These are phyloP conservation scores for Cosmia pyralina DNA, from an alignment of 2,888 invertebrate genomes.

Conservation along the genomic window DNA sequence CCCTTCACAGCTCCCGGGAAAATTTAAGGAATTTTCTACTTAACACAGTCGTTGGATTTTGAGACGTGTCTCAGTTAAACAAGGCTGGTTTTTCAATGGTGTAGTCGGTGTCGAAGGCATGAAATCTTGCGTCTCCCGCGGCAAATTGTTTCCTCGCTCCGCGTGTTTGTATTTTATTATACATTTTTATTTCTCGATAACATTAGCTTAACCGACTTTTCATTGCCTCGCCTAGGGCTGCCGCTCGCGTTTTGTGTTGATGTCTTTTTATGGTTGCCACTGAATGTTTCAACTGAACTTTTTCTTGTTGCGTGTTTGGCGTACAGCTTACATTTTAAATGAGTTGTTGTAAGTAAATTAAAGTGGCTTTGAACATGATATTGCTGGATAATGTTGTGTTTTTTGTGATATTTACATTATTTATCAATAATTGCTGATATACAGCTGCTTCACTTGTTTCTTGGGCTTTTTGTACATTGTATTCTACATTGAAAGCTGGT, in stretches of 20 bases:
- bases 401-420: constrained; percentile 16
- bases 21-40: constrained; percentile 88
- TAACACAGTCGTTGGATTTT: constrained; percentile 70
- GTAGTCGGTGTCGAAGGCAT: constrained; percentile 75
- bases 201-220: constrained; percentile 91
- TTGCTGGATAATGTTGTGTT: constrained; percentile 19
- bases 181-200: constrained; percentile 91
- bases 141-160: constrained; percentile 90
- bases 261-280: constrained; percentile 70
- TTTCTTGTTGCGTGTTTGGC: constrained; percentile 48
- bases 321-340: constrained; percentile 52
- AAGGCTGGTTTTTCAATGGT: constrained; percentile 71
- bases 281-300: constrained; percentile 65
- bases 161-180: constrained; percentile 90
- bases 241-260: constrained; percentile 70
- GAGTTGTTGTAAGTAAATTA: constrained; percentile 42
- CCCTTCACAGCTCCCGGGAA: constrained; percentile 65
- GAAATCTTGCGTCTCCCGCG: constrained; percentile 90
- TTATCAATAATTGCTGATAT: constrained; percentile 1
- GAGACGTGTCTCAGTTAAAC: constrained; percentile 69
- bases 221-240: constrained; percentile 89
- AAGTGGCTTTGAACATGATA: constrained; percentile 39
- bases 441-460: constrained; percentile 1
- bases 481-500: neutral
- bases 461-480: constrained; percentile 2